A percentile compares a stretch with the other conserved stretches of the same genome.
phyloP scores from a whole-genome alignment of 1,140 invertebrate species.

The Brachystomella parvula region DNA sequence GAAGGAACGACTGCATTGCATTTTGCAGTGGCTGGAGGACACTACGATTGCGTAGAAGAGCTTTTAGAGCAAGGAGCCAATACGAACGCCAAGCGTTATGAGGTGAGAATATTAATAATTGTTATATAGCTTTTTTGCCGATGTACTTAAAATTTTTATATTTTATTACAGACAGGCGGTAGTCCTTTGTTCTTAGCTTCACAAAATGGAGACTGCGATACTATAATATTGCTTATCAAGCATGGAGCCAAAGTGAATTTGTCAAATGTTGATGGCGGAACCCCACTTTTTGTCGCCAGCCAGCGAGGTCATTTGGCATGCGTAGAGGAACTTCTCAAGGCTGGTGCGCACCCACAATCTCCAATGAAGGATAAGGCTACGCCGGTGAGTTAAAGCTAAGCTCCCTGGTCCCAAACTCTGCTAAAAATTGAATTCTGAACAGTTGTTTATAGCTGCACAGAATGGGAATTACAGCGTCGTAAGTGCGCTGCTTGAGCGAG shows the following conservation, averaged over 20 bases:
- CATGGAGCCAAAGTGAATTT: constrained; percentile 68
- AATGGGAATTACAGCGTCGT: constrained; percentile 76
- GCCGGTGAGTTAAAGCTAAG: no score
- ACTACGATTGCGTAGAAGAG: constrained; percentile 75
- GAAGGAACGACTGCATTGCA: constrained; percentile 88
- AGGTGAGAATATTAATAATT: constrained; percentile 39
- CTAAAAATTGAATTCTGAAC: no score
- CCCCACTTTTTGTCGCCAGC: constrained; percentile 80
- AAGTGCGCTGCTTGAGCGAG: constrained; percentile 57
- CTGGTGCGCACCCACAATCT: constrained; percentile 71
- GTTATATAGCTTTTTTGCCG: neutral
- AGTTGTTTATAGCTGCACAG: constrained; percentile 81
- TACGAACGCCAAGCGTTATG: constrained; percentile 64
- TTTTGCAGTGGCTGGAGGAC: constrained; percentile 76
- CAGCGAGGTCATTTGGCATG: constrained; percentile 84
- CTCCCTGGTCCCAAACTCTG: no score
- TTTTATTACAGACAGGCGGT: constrained; percentile 67
- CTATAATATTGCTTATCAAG: constrained; percentile 65
- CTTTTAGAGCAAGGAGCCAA: constrained; percentile 82
- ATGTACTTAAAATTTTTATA: neutral
- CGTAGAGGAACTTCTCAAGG: constrained; percentile 66
- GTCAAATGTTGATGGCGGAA: constrained; percentile 79
- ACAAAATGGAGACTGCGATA: constrained; percentile 78
- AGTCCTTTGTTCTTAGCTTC: constrained; percentile 84
- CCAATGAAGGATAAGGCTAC: constrained; percentile 85